phyloP scores from a whole-genome alignment of 2,797 vertebrate species.

The Pipistrellus nathusii region DNA sequence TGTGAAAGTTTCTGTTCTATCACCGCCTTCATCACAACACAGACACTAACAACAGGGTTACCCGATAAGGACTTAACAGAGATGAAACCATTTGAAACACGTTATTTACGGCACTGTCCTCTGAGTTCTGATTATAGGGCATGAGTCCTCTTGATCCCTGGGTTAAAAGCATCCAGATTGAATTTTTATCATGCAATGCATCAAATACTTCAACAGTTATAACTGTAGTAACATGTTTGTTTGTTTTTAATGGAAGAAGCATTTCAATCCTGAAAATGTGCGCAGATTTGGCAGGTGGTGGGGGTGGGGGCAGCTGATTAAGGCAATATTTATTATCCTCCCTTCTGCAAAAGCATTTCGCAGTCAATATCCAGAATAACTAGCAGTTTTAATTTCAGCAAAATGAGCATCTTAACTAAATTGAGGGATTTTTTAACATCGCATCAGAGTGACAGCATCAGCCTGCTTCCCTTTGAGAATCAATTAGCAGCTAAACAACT shows the following conservation, averaged over 20 bases:
- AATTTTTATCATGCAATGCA: conserved; percentile 20
- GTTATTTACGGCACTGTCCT: conserved; percentile 22
- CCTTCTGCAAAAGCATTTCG: conserved; percentile 45
- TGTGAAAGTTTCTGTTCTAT: not conserved
- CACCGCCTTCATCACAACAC: not conserved
- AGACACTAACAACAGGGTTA: conserved; percentile 1
- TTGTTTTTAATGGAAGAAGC: not conserved
- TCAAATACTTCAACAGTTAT: conserved; percentile 28
- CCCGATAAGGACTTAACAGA: not conserved
- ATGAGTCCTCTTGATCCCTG: not conserved
- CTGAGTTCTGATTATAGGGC: conserved; percentile 7
- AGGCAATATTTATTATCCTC: conserved; percentile 31
- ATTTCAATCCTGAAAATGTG: not conserved
- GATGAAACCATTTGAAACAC: conserved; percentile 23
- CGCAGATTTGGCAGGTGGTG: not conserved
- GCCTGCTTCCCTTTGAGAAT: conserved; percentile 92
- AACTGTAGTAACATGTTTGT: not conserved
- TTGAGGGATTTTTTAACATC: conserved; percentile 69
- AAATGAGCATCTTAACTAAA: conserved; percentile 77
- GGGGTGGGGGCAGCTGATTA: not conserved
- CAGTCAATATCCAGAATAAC: conserved; percentile 59
- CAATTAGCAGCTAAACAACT: conserved; percentile 94
- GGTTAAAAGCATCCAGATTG: conserved; percentile 24
- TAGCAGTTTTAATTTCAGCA: conserved; percentile 78
- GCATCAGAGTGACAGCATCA: conserved; percentile 88